phyloP scores from a whole-genome alignment of 1,140 invertebrate genomes.

The Papilio xuthus region DNA sequence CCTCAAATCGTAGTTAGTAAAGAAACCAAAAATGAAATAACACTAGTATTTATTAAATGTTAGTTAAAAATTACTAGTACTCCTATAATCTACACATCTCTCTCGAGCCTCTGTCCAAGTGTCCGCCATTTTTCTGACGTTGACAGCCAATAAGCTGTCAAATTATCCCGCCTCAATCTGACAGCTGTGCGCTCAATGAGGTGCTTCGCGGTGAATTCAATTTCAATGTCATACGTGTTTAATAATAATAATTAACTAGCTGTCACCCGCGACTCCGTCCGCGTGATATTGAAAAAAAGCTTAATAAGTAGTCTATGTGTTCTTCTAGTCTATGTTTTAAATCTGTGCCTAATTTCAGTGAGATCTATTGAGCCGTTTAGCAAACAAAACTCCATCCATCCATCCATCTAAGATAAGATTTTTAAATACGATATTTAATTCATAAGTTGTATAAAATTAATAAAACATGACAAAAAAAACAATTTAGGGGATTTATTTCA shows the following conservation, averaged over 20 bases:
- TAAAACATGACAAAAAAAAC: too few species aligned
- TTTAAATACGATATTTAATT: too few species aligned
- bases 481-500: too few species aligned
- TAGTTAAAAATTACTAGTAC: slow-evolving; percentile 2
- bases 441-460: too few species aligned
- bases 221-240: slow-evolving; percentile 3
- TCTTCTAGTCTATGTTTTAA: too few species aligned
- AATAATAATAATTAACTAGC: neutral
- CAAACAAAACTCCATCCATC: too few species aligned
- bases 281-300: too few species aligned
- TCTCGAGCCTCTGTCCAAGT: neutral
- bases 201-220: slow-evolving; percentile 19
- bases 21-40: neutral
- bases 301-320: too few species aligned
- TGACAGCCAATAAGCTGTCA: slow-evolving; percentile 28
- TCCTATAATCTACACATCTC: slow-evolving; percentile 6
- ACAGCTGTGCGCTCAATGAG: slow-evolving; percentile 23
- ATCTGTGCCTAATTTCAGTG: too few species aligned
- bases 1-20: neutral
- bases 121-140: slow-evolving; percentile 32
- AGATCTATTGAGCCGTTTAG: too few species aligned
- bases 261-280: too few species aligned
- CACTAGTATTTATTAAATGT: neutral
- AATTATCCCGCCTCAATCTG: slow-evolving; percentile 32
- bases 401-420: too few species aligned